A percentile compares a stretch with the other conserved stretches of the same genome.
Conservation (phyloP, 2,888 invertebrate species). For the Phyto melanocephala region DNA sequence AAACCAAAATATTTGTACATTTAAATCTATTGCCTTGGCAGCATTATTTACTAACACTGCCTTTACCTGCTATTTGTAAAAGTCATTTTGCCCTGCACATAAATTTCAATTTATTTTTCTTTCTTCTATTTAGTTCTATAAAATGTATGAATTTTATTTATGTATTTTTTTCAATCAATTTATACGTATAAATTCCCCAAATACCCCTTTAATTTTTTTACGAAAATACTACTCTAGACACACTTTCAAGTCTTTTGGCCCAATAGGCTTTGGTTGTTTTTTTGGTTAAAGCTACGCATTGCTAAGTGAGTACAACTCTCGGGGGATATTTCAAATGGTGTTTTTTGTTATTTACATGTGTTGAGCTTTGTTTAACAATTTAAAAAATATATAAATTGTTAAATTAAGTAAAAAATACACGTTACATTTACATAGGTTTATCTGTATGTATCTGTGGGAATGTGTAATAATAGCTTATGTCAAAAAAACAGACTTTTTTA, state of each 20-base stretch:
- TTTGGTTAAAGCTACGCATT: background rate
- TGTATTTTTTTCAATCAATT: background rate
- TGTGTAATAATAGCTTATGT: too few species aligned
- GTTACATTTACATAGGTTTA: too few species aligned
- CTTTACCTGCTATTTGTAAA: background rate
- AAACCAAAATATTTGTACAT: too few species aligned
- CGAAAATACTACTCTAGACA: too few species aligned
- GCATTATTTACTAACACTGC: too few species aligned
- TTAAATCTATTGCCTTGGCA: too few species aligned
- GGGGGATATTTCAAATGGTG: slow-evolving; percentile 55
- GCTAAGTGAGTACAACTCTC: slow-evolving; percentile 26
- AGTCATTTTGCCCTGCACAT: background rate
- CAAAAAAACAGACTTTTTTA: too few species aligned
- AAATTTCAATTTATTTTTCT: too few species aligned
- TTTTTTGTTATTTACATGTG: slow-evolving; percentile 12
- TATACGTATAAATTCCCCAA: slow-evolving; percentile 11
- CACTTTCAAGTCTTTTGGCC: slow-evolving; percentile 9
- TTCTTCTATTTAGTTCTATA: too few species aligned
- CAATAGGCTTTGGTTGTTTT: background rate
- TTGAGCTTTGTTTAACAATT: background rate
- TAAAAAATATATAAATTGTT: background rate
- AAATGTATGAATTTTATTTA: too few species aligned
- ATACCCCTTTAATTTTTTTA: too few species aligned
- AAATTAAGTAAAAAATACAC: background rate
- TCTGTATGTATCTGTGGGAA: too few species aligned